Conservation (phyloP, 1,140 invertebrate species). For the Eupeodes corollae region DNA sequence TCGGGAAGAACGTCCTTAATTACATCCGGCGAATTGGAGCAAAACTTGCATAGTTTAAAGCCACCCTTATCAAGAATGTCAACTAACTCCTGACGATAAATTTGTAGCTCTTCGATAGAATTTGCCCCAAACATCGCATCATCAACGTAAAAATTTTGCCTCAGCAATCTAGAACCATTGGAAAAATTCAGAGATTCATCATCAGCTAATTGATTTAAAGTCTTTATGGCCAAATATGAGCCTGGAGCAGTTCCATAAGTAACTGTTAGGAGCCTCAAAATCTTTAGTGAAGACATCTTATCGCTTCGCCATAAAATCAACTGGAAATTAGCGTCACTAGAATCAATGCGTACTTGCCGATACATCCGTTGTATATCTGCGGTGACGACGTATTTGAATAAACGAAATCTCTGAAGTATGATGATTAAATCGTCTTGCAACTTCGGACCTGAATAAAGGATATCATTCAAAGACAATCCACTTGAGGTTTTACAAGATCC, state of each 20-base stretch:
- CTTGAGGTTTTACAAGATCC: conserved; percentile 14
- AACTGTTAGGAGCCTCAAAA: neutral
- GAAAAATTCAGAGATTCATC: no score
- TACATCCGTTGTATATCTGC: conserved; percentile 30
- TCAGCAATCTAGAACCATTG: no score
- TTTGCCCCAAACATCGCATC: neutral
- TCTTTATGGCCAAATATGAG: neutral
- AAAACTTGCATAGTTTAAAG: no score
- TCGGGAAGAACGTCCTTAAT: neutral
- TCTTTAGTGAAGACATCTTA: no score
- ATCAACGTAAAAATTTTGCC: no score
- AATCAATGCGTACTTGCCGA: conserved; percentile 11
- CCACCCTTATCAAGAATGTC: no score
- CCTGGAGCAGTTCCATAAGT: neutral
- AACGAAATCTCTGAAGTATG: conserved; percentile 28
- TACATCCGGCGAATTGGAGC: neutral
- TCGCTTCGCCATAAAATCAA: no score
- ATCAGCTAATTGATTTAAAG: neutral
- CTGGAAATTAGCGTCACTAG: neutral
- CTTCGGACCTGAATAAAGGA: conserved; percentile 22
- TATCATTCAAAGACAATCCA: conserved; percentile 25
- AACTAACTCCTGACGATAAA: neutral
- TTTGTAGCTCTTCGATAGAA: neutral
- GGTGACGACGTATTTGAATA: conserved; percentile 13
- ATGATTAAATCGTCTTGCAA: conserved; percentile 33